Base-by-base conservation (phyloP, 2,888 invertebrate species). In the Acheta domesticus region DNA sequence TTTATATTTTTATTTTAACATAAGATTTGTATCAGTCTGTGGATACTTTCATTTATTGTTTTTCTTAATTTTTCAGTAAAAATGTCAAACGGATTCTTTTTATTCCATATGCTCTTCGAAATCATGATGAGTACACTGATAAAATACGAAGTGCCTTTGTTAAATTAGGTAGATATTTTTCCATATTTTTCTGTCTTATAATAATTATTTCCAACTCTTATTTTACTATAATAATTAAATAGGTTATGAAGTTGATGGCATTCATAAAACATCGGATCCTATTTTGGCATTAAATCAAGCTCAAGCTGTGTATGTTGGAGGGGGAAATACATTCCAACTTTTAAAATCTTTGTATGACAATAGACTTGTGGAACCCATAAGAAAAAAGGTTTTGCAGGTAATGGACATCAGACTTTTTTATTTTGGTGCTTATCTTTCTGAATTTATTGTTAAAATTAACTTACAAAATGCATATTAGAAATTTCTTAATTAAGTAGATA, bases 291-390 rank as follows among this genome's bases (percentile, higher is more conserved):
- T 94, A 0, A 86, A 88, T 78, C 85, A 87, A 36, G 91, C 93
- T 0, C 88, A 93, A 86, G 92, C 93, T 49, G 90, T 95, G 83
- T 94, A 93, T 86, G 87, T 95, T 62, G 95, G 94, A 12, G 95
- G 95, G 77, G 95, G 95, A 76, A 95, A 95, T 85, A 94, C 94
- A 36, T 95, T 95, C 86, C 88, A 91, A 21, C 88, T 95, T 23
- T 85, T 95, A 48, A 93, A 92, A 85, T 88, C 89, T 0, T 86
- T 95, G 11, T 94, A 94, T 85, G 92, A 93, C 48, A 87, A 91
- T 74, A 87, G 92, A 80, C 86, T 95, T 75, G 86, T 95, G 3
- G 88, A 90, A 49, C 84, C 89, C 2, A 93, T 95, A 82, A 88
- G 89, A 78, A 88, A 90, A 75, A 49, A 50, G 14, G 80, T 80